Conservation (phyloP, 2,113 vertebrate species). For the Ptyas mucosa region DNA sequence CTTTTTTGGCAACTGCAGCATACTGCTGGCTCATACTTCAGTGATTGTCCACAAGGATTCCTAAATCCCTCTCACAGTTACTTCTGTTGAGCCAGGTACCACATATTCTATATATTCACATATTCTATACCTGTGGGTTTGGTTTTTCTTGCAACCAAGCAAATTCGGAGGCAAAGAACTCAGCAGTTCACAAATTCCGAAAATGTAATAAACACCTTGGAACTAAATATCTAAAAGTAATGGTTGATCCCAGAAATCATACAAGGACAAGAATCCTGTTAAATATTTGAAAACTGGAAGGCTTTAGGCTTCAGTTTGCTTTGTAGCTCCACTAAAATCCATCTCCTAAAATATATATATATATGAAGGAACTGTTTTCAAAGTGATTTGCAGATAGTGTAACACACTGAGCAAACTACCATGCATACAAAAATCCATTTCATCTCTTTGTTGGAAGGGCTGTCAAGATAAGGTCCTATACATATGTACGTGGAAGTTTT, state of each 20-base stretch:
- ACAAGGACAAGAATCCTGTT: background rate
- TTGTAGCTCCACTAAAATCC: background rate
- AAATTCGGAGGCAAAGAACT: background rate
- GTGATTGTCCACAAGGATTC: background rate
- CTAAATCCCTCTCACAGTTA: background rate
- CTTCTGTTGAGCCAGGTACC: background rate
- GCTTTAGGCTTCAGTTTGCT: background rate
- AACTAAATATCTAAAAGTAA: background rate
- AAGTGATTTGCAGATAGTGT: background rate
- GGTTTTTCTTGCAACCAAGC: background rate
- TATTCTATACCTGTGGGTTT: background rate
- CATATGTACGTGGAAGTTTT: background rate
- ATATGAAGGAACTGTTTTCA: background rate
- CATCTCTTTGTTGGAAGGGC: background rate
- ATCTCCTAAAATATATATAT: background rate
- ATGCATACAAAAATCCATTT: background rate
- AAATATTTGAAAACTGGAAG: background rate
- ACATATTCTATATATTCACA: background rate
- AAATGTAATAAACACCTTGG: background rate
- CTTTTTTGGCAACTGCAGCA: background rate
- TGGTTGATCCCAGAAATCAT: background rate
- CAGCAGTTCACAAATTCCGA: background rate
- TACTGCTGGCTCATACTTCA: background rate
- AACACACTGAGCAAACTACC: background rate
- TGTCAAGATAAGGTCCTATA: background rate